Conservation (phyloP, 2,888 invertebrate genomes). For the Drosophila koepferae region DNA sequence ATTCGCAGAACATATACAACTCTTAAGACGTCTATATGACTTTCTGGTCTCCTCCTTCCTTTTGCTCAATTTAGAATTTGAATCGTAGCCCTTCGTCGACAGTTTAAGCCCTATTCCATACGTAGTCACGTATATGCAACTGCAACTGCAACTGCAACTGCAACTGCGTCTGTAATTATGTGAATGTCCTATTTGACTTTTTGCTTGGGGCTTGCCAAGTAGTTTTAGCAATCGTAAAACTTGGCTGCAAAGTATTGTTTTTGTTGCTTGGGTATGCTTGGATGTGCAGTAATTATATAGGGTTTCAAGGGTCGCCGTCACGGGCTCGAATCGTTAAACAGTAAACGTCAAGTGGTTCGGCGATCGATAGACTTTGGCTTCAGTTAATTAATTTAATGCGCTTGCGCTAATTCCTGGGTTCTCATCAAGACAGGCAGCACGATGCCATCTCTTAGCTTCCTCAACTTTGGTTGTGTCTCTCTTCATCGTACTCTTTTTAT, state of each 20-base stretch:
- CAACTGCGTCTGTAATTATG: conserved; percentile 46
- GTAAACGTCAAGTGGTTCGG: conserved; percentile 39
- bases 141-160: conserved; percentile 38
- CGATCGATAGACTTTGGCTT: conserved; percentile 76
- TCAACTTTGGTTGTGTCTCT: conserved; percentile 15
- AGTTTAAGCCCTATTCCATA: conserved; percentile 23
- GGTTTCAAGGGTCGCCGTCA: conserved; percentile 20
- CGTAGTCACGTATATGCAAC: conserved; percentile 58
- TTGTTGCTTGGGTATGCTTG: neutral
- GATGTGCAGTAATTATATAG: neutral
- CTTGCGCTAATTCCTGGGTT: conserved; percentile 63
- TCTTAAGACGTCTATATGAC: conserved; percentile 3
- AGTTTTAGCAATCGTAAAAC: conserved; percentile 55
- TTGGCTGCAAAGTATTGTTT: conserved; percentile 13
- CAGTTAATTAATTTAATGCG: conserved; percentile 81
- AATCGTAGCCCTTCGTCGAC: neutral
- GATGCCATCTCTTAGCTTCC: conserved; percentile 3
- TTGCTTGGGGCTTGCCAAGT: conserved; percentile 20
- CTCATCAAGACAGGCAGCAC: conserved; percentile 66
- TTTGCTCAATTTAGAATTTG: conserved; percentile 5
- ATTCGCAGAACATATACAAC: conserved; percentile 8
- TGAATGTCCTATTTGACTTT: conserved; percentile 36
- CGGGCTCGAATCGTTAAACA: conserved; percentile 37
- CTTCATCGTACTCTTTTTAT: conserved; percentile 31
- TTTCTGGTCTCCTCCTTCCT: neutral